Evolutionary conservation across 1,140 invertebrate species (phyloP).

Genomic region (Cyrtorhinus lividipennis): DNA sequence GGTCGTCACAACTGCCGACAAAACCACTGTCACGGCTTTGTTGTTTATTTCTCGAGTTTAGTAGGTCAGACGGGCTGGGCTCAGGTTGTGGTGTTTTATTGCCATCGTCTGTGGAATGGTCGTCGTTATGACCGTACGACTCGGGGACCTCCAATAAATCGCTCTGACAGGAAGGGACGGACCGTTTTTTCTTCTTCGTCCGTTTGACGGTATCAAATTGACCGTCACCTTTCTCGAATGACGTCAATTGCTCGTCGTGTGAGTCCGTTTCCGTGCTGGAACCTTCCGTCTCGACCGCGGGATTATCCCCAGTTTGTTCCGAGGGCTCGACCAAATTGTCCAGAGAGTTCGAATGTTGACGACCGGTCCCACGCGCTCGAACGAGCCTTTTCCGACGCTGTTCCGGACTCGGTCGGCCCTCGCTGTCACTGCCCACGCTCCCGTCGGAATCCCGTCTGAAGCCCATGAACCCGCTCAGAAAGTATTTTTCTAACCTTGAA

Average conservation of each 20-base stretch:
- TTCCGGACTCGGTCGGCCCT: conserved; percentile 64
- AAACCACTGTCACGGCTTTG: conserved; percentile 75
- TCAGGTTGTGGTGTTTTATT: conserved; percentile 43
- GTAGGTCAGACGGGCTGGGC: conserved; percentile 17
- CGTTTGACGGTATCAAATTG: conserved; percentile 70
- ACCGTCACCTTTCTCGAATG: conserved; percentile 48
- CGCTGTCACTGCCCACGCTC: conserved; percentile 68
- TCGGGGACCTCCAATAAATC: conserved; percentile 30
- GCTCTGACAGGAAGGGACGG: conserved; percentile 31
- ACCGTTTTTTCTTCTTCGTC: conserved; percentile 50
- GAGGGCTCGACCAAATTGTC: conserved; percentile 48
- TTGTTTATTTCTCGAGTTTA: conserved; percentile 40
- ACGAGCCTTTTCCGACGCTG: conserved; percentile 64
- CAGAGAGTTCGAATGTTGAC: conserved; percentile 61
- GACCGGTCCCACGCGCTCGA: conserved; percentile 57
- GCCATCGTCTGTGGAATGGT: conserved; percentile 33
- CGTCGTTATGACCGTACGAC: conserved; percentile 33
- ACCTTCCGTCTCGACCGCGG: conserved; percentile 45
- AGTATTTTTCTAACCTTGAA: conserved; percentile 78
- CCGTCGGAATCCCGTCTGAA: conserved; percentile 67
- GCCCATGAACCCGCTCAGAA: conserved; percentile 68
- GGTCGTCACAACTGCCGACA: conserved; percentile 72
- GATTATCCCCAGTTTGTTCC: conserved; percentile 30
- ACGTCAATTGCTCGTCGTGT: conserved; percentile 47
- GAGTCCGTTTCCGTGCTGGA: conserved; percentile 61